Conservation (phyloP, 1,140 invertebrate species). For the Oryctes rhinoceros region DNA sequence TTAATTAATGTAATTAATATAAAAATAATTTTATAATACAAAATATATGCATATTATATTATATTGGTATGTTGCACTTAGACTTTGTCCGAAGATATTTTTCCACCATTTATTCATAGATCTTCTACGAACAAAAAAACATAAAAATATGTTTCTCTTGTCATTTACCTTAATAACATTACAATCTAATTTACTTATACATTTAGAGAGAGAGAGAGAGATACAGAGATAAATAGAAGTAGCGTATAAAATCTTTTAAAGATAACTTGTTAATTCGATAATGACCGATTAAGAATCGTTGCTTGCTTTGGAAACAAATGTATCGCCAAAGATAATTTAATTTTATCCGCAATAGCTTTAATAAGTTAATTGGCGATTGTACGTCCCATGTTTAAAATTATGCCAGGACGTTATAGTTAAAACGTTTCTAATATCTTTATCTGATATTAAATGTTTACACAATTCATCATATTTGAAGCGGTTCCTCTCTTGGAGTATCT, state of each 20-base stretch:
- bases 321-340: too few species aligned
- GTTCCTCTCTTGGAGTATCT: too few species aligned
- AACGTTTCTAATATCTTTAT: too few species aligned
- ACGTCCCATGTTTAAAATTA: too few species aligned
- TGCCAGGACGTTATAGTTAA: too few species aligned
- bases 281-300: too few species aligned
- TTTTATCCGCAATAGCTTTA: too few species aligned
- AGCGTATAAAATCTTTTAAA: neutral
- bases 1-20: slow-evolving; percentile 27
- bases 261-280: neutral
- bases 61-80: slow-evolving; percentile 5
- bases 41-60: slow-evolving; percentile 8
- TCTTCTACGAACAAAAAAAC: slow-evolving; percentile 20
- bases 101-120: slow-evolving; percentile 10
- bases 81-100: slow-evolving; percentile 12
- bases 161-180: slow-evolving; percentile 15
- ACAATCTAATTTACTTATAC: slow-evolving; percentile 18
- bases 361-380: too few species aligned
- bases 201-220: slow-evolving; percentile 27
- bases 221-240: slow-evolving; percentile 25
- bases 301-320: too few species aligned
- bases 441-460: too few species aligned
- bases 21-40: slow-evolving; percentile 39
- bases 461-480: too few species aligned
- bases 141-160: neutral